These are phyloP conservation scores for Poeciliopsis paucimaculata DNA, from an alignment of 2,797 vertebrate species.

Conservation along the genomic window DNA sequence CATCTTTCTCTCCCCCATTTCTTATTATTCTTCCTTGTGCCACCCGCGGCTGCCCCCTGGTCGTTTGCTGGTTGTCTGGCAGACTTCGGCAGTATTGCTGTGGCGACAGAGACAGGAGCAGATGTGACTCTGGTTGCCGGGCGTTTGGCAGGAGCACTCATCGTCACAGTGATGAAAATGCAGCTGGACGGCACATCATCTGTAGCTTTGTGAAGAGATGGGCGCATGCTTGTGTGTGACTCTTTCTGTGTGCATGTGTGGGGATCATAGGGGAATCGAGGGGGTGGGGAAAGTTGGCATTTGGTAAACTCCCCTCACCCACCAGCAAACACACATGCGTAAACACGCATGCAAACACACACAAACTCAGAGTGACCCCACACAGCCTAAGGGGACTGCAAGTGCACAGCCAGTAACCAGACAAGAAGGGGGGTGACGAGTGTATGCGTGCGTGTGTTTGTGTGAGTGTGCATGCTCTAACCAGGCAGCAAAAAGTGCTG, in stretches of 20 bases:
- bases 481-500: slow-evolving; percentile 78
- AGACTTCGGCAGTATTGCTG: slow-evolving; percentile 75
- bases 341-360: slow-evolving; percentile 30
- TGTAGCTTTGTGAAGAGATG: slow-evolving; percentile 80
- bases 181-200: slow-evolving; percentile 97
- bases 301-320: slow-evolving; percentile 76
- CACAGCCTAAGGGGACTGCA: slow-evolving; percentile 75
- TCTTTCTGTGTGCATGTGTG: slow-evolving; percentile 26
- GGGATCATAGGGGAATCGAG: slow-evolving; percentile 35
- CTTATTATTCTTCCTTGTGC: slow-evolving; percentile 54
- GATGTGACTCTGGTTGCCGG: slow-evolving; percentile 97
- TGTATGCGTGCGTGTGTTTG: slow-evolving; percentile 23
- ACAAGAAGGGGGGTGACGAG: slow-evolving; percentile 56
- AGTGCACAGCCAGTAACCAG: slow-evolving; percentile 81
- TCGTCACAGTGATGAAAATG: slow-evolving; percentile 93
- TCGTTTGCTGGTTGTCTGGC: slow-evolving; percentile 75
- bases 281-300: slow-evolving; percentile 64
- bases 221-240: slow-evolving; percentile 26
- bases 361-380: slow-evolving; percentile 63
- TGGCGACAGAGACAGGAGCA: slow-evolving; percentile 89
- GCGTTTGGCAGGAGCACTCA: slow-evolving; percentile 98
- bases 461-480: slow-evolving; percentile 34
- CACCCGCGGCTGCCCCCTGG: slow-evolving; percentile 73
- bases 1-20: slow-evolving; percentile 23
- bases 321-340: slow-evolving; percentile 41